Base-by-base conservation (phyloP, 2,888 invertebrate genomes). In the Hylaea fasciaria region DNA sequence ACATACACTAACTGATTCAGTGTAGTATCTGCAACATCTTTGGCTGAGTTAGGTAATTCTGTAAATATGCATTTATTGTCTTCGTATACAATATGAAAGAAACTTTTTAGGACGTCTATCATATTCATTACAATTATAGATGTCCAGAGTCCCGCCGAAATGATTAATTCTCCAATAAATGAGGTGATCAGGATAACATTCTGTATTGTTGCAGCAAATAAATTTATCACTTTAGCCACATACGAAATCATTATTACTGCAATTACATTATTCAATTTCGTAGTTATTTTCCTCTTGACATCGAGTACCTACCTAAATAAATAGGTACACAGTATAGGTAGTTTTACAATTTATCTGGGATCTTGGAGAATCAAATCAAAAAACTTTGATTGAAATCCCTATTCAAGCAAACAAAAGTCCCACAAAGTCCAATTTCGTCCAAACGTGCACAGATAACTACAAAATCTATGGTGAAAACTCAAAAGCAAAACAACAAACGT, bases 31-130 rank as follows among this genome's bases (percentile, higher is more conserved):
- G 57, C 37, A 35, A 81, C 51, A 46, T 79, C 73, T 53, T 76
- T 72, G 2, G 75, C 64, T 16, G 82, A 76, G 51, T 74, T 78
- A 5, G 92, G 91, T 68, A 92, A 71, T 76, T 91, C 91, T 28
- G 85, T 83, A 65, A 92, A 83, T 69, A 87, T 75, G 16, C 74
- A 67, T 49, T 82, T 59, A 74, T 92, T 92, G 65, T 92, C 92
- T 81, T 92, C 91, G 63, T 91, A 91, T 9, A 91, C 78, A 62
- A 92, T 88, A 77, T 85, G 79, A 58, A 90, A 78, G 72, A 91
- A 91, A 32, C 77, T 48, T 35, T 73, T n/a, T 12, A 88, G 48
- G 64, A 64, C 82, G 61, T 72, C 61, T 11, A 82, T 54, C 53
- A 78, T 70, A 62, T 72, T 76, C 32, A 72, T 51, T 50, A 86